Percentiles rank a stretch among this genome's conserved stretches.
phyloP scores from a whole-genome alignment of 2,888 invertebrate genomes.

The Osmoderma eremita region DNA sequence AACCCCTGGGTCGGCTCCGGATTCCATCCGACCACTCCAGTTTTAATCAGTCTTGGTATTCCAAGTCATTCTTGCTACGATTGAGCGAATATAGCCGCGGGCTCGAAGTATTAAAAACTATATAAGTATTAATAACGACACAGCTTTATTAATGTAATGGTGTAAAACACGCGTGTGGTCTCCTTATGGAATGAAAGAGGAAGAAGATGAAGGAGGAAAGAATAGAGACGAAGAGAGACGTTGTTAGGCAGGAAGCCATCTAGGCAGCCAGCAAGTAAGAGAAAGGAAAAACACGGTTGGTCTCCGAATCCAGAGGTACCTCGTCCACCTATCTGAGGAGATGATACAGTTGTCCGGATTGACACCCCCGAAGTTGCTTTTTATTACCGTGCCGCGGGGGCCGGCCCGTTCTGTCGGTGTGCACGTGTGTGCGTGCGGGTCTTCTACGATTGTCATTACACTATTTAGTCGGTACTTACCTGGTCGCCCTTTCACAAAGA shows the following conservation, averaged over 20 bases:
- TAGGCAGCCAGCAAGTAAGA: background rate
- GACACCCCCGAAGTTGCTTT: constrained; percentile 30
- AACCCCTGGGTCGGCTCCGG: constrained; percentile 54
- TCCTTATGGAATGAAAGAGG: constrained; percentile 36
- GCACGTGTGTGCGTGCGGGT: constrained; percentile 15
- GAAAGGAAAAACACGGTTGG: constrained; percentile 5
- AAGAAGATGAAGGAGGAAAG: constrained; percentile 13
- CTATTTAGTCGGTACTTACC: constrained; percentile 43
- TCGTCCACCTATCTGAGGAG: constrained; percentile 5
- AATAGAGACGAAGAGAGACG: constrained; percentile 10
- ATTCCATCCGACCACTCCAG: constrained; percentile 51
- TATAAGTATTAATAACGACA: constrained; percentile 63
- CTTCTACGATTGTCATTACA: constrained; percentile 33
- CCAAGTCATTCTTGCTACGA: constrained; percentile 32
- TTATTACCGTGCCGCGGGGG: constrained; percentile 26
- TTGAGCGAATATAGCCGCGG: constrained; percentile 54
- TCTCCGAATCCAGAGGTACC: background rate
- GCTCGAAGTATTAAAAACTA: constrained; percentile 62
- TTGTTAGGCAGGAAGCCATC: constrained; percentile 14
- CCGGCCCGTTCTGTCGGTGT: constrained; percentile 20
- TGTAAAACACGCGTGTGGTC: constrained; percentile 63
- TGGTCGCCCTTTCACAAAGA: constrained; percentile 42
- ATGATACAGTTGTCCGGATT: constrained; percentile 36
- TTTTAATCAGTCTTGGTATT: constrained; percentile 31
- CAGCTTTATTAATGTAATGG: constrained; percentile 63